phyloP scores from a whole-genome alignment of 2,797 vertebrate species.

The Adrianichthys oophorus region DNA sequence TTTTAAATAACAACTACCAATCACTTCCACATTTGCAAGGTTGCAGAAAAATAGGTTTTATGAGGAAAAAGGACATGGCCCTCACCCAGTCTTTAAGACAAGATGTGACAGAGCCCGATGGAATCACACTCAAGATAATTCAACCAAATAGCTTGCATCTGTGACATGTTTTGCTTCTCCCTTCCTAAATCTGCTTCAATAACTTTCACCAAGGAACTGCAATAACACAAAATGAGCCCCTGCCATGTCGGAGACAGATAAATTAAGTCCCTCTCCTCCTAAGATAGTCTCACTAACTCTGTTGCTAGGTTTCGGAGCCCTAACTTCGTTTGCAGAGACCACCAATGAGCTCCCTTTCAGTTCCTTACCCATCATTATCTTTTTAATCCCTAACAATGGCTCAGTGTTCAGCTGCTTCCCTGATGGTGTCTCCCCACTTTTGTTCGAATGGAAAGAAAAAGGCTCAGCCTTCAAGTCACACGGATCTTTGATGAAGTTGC shows the following conservation, averaged over 20 bases:
- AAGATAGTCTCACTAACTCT: conserved; percentile 6
- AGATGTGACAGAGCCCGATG: no score
- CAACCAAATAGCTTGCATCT: no score
- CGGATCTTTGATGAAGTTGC: no score
- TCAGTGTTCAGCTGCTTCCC: not conserved
- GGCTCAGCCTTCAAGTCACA: not conserved
- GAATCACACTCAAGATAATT: no score
- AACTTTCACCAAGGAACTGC: conserved; percentile 5
- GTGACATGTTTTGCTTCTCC: not conserved
- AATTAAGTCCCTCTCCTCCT: conserved; percentile 9
- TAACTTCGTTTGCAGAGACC: conserved; percentile 25
- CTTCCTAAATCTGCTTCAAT: not conserved
- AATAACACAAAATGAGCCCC: conserved; percentile 21
- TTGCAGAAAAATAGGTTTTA: no score
- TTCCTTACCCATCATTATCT: not conserved
- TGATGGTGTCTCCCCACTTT: not conserved
- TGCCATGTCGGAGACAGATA: conserved; percentile 4
- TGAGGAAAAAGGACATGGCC: no score
- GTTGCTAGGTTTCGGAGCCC: conserved; percentile 30
- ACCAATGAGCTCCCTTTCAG: conserved; percentile 8
- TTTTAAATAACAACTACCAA: no score
- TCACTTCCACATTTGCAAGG: no score
- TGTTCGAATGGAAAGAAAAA: conserved; percentile 7
- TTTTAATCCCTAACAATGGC: conserved; percentile 2
- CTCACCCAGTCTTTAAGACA: no score